A percentile compares a stretch with the other conserved stretches of the same genome.
Evolutionary conservation across 2,888 invertebrate species (phyloP).

Genomic region (Schrankia costaestrigalis): DNA sequence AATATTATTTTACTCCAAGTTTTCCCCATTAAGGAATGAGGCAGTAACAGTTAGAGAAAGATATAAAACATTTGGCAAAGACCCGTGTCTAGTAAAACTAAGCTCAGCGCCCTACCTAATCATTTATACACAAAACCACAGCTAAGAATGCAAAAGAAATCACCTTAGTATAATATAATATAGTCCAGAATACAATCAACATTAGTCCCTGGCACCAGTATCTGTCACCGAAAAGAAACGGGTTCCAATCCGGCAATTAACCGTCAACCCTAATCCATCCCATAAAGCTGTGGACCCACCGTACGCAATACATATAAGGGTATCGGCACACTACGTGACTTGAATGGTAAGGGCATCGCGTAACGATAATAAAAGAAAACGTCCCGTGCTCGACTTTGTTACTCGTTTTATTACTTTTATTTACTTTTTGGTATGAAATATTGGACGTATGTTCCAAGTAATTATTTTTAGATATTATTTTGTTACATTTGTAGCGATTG

Average conservation of each 20-base stretch:
- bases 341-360: slow-evolving; percentile 23
- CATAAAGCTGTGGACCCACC: slow-evolving; percentile 20
- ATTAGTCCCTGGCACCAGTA: neutral
- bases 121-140: too few species aligned
- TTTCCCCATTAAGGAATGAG: too few species aligned
- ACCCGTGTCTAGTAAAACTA: too few species aligned
- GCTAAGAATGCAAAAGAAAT: too few species aligned
- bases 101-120: too few species aligned
- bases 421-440: slow-evolving; percentile 28
- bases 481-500: too few species aligned
- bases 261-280: slow-evolving; percentile 17
- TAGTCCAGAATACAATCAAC: neutral
- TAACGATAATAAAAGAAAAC: slow-evolving; percentile 32
- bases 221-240: slow-evolving; percentile 3
- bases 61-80: too few species aligned
- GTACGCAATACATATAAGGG: slow-evolving; percentile 22
- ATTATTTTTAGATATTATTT: too few species aligned
- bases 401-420: slow-evolving; percentile 36
- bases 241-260: slow-evolving; percentile 21
- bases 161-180: neutral
- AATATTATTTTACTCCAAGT: too few species aligned
- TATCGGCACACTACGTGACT: slow-evolving; percentile 25
- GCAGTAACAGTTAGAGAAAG: too few species aligned
- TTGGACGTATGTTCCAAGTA: slow-evolving; percentile 24
- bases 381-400: slow-evolving; percentile 24